Base-by-base conservation (phyloP, 2,888 invertebrate species). In the Aphodius sticticus region DNA sequence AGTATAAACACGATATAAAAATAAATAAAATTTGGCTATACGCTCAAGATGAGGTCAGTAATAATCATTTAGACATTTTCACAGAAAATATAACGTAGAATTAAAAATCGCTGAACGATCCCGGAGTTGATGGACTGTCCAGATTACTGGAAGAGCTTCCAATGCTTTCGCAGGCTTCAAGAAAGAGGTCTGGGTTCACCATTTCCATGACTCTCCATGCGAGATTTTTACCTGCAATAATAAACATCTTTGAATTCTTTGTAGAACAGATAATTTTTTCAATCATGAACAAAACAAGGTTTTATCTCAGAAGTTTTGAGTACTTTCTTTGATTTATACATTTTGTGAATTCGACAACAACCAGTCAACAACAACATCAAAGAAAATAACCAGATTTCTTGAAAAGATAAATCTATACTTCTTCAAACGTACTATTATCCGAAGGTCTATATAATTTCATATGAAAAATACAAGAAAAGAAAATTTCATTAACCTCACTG, bases 201-300 rank as follows among this genome's bases (percentile, higher is more conserved):
- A 91, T 90, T 86, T 92, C 92, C 91, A 92, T 91, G 16, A 92
- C 91, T 83, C 91, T 89, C 92, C 92, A 92, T 1, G 91, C 91
- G 69, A 92, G 86, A 14, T 89, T 90, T 86, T 91, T 88, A 16
- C 86, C 88, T 86, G 77, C n/a, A 81, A 83, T 35, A 71, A 75
- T 79, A 76, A 9, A 53, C 6, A 53, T 9, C 53, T 53, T 9
- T 9, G 53, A 53, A 53, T 53, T 53, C 53, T 53, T 5, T 53
- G 53, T 53, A 26, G 26, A 3, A 26, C 3, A 26, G 26, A 26
- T 26, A 26, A 26, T 26, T 26, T 26, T 26, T 2, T 26, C 3
- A 26, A 26, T 26, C 26, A 26, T 2, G 26, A 26, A 26, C 26
- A 26, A 26, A 26, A 26, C 26, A 26, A 26, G n/a, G n/a, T n/a